phyloP scores from a whole-genome alignment of 2,113 vertebrate genomes.

The Hydrolagus affinis region DNA sequence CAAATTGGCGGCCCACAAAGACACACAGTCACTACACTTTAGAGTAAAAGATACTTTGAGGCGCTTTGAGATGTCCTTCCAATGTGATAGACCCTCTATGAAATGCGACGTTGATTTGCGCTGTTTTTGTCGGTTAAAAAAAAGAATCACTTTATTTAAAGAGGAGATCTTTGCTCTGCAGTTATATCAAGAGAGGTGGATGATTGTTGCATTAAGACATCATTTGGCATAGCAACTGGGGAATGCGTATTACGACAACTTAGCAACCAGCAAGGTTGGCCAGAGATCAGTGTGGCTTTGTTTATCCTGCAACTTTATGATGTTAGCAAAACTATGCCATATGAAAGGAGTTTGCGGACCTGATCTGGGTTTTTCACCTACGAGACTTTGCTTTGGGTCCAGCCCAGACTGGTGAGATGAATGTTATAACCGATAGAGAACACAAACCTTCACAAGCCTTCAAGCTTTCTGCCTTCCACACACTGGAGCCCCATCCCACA shows the following conservation, averaged over 20 bases:
- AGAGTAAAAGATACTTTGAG: too few relatives aligned
- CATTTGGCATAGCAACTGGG: constrained; percentile 26
- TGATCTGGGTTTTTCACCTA: not conserved
- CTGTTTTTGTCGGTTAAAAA: too few relatives aligned
- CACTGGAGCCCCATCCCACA: too few relatives aligned
- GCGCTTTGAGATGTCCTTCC: too few relatives aligned
- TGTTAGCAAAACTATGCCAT: constrained; percentile 12
- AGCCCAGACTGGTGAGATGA: not conserved
- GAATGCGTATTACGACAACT: constrained; percentile 18
- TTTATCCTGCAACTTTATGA: not conserved
- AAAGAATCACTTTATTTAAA: too few relatives aligned
- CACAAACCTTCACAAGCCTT: too few relatives aligned
- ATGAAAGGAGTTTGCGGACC: not conserved
- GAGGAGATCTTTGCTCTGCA: constrained; percentile 12
- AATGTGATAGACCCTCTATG: too few relatives aligned
- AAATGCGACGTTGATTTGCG: too few relatives aligned
- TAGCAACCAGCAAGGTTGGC: constrained; percentile 26
- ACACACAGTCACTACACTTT: too few relatives aligned
- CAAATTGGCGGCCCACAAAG: too few relatives aligned
- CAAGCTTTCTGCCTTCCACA: too few relatives aligned
- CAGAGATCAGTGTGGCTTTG: not conserved
- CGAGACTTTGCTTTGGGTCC: not conserved
- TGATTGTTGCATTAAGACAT: constrained; percentile 27
- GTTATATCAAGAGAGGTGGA: constrained; percentile 19
- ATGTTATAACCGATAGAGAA: too few relatives aligned